Evolutionary conservation across 1,140 invertebrate genomes (phyloP).

Genomic region (Aphelenchoides besseyi): DNA sequence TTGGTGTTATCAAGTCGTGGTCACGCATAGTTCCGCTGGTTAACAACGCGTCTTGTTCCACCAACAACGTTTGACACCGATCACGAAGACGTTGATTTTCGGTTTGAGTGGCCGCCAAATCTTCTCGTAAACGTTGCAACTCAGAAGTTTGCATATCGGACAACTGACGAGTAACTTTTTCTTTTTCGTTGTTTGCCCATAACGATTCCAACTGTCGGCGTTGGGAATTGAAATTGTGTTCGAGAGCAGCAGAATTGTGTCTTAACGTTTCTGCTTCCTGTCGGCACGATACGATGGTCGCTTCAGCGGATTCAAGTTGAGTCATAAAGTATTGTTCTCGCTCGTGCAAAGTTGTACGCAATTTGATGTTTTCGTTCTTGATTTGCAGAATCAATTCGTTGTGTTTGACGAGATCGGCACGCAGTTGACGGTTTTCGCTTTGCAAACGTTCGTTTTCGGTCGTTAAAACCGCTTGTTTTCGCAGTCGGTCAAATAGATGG

Average conservation of each 20-base stretch:
- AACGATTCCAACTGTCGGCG: neutral
- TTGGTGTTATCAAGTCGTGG: neutral
- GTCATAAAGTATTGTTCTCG: conserved; percentile 20
- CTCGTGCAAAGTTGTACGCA: neutral
- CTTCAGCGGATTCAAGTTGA: conserved; percentile 12
- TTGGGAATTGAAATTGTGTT: conserved; percentile 19
- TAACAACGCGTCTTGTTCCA: neutral
- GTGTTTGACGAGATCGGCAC: neutral
- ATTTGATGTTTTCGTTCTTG: conserved; percentile 15
- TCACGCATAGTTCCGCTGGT: neutral
- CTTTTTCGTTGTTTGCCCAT: neutral
- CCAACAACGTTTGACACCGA: neutral
- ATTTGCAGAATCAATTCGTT: neutral
- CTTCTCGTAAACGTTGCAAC: neutral
- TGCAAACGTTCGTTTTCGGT: neutral
- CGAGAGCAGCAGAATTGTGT: neutral
- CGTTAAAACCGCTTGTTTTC: conserved; percentile 3
- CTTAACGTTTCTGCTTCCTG: neutral
- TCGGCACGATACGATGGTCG: neutral
- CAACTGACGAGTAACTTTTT: neutral
- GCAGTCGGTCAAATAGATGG: conserved; percentile 26
- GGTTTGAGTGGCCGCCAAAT: neutral
- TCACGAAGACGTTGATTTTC: neutral
- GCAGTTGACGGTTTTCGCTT: conserved; percentile 18
- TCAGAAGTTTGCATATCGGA: neutral